These are phyloP conservation scores for Oxytorus armatus DNA, from an alignment of 2,888 invertebrate genomes.

Conservation along the genomic window DNA sequence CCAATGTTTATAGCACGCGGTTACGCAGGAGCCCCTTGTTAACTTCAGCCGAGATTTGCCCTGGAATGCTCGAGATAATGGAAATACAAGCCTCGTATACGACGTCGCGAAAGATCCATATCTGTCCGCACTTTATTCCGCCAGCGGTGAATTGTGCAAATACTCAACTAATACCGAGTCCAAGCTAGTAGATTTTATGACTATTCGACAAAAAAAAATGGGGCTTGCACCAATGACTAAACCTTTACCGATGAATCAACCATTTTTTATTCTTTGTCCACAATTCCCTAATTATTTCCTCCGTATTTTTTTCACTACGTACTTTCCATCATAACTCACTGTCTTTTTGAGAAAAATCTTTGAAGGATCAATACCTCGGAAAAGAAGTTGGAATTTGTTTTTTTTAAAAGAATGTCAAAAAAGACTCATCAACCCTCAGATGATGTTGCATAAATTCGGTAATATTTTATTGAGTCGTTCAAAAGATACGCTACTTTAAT, in stretches of 20 bases:
- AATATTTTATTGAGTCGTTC: no score
- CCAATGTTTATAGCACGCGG: conserved; percentile 2
- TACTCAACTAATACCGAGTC: no score
- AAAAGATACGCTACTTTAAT: no score
- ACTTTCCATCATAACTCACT: not conserved
- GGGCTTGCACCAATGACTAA: conserved; percentile 9
- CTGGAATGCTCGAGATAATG: conserved; percentile 42
- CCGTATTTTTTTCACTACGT: not conserved
- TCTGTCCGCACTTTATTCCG: conserved; percentile 42
- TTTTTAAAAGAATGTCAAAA: no score
- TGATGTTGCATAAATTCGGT: no score
- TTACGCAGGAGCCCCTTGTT: conserved; percentile 31
- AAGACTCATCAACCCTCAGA: no score
- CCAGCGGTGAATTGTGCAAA: conserved; percentile 3
- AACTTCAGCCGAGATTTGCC: conserved; percentile 25
- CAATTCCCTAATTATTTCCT: conserved; percentile 7
- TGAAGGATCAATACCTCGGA: no score
- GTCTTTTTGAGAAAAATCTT: not conserved
- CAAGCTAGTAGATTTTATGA: conserved; percentile 29
- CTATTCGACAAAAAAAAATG: not conserved
- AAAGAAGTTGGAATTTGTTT: no score
- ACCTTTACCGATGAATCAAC: conserved; percentile 5
- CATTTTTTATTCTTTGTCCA: not conserved
- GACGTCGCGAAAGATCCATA: conserved; percentile 50
- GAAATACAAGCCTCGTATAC: conserved; percentile 6